Conservation (phyloP, 2,797 vertebrate genomes). For the Myiotriccus ornatus region DNA sequence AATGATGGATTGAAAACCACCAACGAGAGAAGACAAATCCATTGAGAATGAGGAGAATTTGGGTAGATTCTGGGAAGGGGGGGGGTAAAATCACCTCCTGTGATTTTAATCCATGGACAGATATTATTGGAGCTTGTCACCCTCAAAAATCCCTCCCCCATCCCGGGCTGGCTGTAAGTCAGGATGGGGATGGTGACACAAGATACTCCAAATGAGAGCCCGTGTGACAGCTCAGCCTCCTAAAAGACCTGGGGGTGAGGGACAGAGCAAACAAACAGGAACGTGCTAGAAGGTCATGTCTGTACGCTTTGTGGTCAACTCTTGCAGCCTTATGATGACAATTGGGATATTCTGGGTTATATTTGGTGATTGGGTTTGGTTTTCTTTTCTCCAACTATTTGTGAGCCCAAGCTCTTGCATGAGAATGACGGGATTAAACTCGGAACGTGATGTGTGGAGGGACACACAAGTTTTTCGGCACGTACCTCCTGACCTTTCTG, state of each 20-base stretch:
- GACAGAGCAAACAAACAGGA: neutral
- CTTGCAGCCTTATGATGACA: neutral
- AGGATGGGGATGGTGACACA: neutral
- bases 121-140: neutral
- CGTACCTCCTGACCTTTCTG: accelerated
- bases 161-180: neutral
- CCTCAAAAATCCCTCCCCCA: neutral
- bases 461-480: neutral
- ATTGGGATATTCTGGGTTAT: neutral
- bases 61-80: neutral
- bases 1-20: neutral
- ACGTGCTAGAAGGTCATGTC: neutral
- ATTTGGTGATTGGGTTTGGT: no score
- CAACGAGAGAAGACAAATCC: neutral
- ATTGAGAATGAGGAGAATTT: neutral
- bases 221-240: neutral
- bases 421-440: neutral
- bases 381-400: neutral
- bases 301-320: neutral
- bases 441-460: accelerated
- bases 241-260: accelerated
- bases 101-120: neutral
- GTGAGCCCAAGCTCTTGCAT: neutral
- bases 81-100: neutral
- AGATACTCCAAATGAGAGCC: neutral